These are phyloP conservation scores for Carposina sasakii DNA, from an alignment of 1,140 invertebrate genomes.

Conservation along the genomic window DNA sequence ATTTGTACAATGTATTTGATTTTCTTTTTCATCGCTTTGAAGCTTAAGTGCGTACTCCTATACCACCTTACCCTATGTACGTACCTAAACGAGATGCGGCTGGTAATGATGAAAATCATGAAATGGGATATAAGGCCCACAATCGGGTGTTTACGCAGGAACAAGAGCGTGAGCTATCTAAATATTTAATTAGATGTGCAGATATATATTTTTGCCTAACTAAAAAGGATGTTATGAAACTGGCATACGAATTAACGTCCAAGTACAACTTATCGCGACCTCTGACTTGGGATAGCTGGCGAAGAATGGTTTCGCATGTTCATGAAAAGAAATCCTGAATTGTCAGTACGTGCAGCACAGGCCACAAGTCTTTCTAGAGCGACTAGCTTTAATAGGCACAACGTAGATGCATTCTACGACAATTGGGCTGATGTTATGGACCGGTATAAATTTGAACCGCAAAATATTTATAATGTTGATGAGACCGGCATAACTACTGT, in stretches of 20 bases:
- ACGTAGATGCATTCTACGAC: conserved; percentile 22
- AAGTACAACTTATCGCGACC: conserved; percentile 42
- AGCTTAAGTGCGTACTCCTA: no score
- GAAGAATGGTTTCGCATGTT: conserved; percentile 57
- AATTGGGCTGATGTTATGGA: conserved; percentile 29
- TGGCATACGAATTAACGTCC: conserved; percentile 48
- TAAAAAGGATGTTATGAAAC: conserved; percentile 42
- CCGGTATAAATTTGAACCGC: background rate
- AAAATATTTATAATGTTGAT: conserved; percentile 35
- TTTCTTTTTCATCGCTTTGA: no score
- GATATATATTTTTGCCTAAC: conserved; percentile 48
- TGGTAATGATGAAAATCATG: conserved; percentile 12
- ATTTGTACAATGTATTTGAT: no score
- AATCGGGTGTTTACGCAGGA: conserved; percentile 30
- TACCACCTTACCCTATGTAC: no score
- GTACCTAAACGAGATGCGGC: conserved; percentile 19
- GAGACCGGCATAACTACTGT: conserved; percentile 64
- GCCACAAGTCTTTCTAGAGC: conserved; percentile 51
- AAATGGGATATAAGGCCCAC: conserved; percentile 34
- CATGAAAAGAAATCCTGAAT: conserved; percentile 42
- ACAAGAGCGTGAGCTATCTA: conserved; percentile 30
- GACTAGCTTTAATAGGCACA: conserved; percentile 62
- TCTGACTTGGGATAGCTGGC: conserved; percentile 42
- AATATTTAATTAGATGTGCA: conserved; percentile 34
- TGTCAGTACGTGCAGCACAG: conserved; percentile 50